Evolutionary conservation across 2,797 vertebrate genomes (phyloP).

Genomic region (Spinus pinus): DNA sequence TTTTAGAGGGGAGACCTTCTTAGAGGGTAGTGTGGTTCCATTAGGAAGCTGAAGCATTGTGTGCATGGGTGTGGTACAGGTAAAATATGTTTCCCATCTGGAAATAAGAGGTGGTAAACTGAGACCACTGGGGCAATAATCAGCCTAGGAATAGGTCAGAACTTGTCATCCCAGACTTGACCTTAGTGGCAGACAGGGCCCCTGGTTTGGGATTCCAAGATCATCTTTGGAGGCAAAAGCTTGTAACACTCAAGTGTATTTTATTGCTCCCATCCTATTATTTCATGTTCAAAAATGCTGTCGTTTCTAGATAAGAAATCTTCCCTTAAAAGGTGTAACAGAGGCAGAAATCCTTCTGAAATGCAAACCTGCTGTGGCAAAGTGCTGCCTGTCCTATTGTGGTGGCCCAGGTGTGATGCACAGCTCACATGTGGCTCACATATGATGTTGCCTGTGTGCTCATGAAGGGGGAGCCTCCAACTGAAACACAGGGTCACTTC

Average conservation of each 20-base stretch:
- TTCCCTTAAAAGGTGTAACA: background rate
- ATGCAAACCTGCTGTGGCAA: background rate
- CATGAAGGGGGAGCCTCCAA: background rate
- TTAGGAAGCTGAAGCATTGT: background rate
- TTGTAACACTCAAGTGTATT: background rate
- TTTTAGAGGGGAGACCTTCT: background rate
- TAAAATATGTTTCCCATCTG: background rate
- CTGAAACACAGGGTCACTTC: background rate
- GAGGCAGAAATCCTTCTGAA: background rate
- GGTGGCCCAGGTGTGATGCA: background rate
- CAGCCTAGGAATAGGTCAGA: background rate
- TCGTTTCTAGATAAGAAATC: background rate
- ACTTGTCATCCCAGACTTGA: background rate
- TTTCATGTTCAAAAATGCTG: background rate
- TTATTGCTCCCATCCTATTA: background rate
- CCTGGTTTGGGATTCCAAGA: background rate
- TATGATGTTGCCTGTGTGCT: rapidly evolving
- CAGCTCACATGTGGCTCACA: background rate
- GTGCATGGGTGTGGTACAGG: rapidly evolving
- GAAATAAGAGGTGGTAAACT: background rate
- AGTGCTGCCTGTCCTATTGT: background rate
- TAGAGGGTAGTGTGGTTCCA: background rate
- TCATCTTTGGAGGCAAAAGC: background rate
- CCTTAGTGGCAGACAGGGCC: too few species aligned
- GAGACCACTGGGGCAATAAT: background rate